A percentile compares a stretch with the other conserved stretches of the same genome.
Conservation (phyloP, 2,113 vertebrate genomes). For the Acanthisitta chloris region DNA sequence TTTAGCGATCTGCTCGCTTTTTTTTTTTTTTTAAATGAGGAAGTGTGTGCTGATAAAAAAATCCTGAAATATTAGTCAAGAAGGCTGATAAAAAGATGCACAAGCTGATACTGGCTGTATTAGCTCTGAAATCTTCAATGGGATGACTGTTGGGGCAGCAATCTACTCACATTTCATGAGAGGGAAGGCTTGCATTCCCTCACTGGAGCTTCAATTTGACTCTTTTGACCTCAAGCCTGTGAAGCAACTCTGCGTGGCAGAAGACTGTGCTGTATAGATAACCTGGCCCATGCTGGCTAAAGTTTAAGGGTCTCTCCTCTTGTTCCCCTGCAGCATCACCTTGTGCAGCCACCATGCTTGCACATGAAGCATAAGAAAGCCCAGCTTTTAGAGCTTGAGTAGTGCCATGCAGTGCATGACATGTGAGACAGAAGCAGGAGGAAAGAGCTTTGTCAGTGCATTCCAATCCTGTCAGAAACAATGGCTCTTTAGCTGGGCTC, state of each 20-base stretch:
- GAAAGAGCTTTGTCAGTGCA: not conserved
- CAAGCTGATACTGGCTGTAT: not conserved
- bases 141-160: not conserved
- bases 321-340: fast-evolving
- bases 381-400: not conserved
- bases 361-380: not conserved
- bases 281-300: not conserved
- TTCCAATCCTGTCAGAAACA: not conserved
- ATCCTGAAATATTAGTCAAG: not conserved
- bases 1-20: not conserved
- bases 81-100: not conserved
- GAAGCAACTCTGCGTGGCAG: not conserved
- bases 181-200: not conserved
- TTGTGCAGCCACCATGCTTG: not conserved
- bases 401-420: not conserved
- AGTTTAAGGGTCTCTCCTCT: not conserved
- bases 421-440: not conserved
- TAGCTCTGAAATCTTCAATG: not conserved
- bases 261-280: not conserved
- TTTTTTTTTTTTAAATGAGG: not conserved
- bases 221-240: not conserved
- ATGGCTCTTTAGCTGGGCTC: not conserved
- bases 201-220: not conserved
- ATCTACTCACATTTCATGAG: not conserved
- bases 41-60: not conserved